Evolutionary conservation across 2,113 vertebrate species (phyloP).

Genomic region (Poeciliopsis occidentalis): DNA sequence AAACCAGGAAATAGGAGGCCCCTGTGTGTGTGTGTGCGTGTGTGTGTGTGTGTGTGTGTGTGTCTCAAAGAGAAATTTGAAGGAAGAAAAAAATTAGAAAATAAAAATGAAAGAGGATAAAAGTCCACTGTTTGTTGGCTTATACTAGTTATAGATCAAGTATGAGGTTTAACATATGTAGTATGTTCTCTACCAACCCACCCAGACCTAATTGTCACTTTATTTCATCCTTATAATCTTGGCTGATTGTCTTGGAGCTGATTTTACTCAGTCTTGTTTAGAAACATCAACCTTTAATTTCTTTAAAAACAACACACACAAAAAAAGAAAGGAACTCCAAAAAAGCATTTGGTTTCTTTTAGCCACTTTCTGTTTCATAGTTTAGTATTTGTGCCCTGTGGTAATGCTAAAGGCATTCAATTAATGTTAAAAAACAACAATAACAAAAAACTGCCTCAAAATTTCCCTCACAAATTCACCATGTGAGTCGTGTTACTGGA

Average conservation of each 20-base stretch:
- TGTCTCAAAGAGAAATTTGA: background rate
- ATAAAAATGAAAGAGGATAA: background rate
- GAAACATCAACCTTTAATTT: background rate
- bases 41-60: background rate
- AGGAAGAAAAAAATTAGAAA: background rate
- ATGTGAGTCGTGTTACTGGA: no score
- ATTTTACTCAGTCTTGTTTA: background rate
- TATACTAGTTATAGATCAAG: background rate
- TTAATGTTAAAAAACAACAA: no score
- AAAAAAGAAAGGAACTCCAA: no score
- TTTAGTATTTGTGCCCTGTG: no score
- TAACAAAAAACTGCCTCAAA: no score
- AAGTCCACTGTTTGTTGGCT: background rate
- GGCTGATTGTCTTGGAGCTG: background rate
- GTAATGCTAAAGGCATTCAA: no score
- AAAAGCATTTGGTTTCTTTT: no score
- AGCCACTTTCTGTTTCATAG: no score
- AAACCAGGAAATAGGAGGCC: conserved; percentile 54
- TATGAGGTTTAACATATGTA: background rate
- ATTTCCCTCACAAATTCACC: no score
- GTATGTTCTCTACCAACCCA: background rate
- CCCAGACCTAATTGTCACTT: background rate
- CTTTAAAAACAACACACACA: background rate
- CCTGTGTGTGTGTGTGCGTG: background rate
- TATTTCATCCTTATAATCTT: background rate